phyloP scores from a whole-genome alignment of 1,140 invertebrate species.

The Zaprionus vittiger region DNA sequence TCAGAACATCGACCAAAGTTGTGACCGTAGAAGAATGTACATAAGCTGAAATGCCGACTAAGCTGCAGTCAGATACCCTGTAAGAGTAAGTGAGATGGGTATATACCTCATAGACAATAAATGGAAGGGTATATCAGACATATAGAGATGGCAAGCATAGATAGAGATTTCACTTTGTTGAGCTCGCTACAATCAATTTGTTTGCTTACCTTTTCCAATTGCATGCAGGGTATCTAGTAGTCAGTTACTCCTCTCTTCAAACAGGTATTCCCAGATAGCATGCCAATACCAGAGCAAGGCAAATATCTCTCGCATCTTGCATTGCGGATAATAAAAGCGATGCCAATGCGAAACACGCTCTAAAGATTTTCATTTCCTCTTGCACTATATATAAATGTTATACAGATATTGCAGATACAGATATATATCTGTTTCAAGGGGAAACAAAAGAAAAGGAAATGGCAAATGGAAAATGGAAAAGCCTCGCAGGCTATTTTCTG shows the following conservation, averaged over 20 bases:
- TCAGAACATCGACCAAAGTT: constrained; percentile 26
- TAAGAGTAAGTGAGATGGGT: neutral
- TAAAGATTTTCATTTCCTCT: constrained; percentile 5
- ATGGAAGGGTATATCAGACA: neutral
- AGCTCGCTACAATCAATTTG: too few relatives aligned
- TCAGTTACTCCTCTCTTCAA: neutral
- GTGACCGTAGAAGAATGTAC: neutral
- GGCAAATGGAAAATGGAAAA: constrained; percentile 19
- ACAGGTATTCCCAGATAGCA: neutral
- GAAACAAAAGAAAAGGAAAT: constrained; percentile 20
- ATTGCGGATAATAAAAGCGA: constrained; percentile 1
- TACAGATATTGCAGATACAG: neutral
- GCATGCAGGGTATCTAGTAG: neutral
- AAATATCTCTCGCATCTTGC: neutral
- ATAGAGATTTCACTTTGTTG: too few relatives aligned
- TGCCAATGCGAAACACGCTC: constrained; percentile 1
- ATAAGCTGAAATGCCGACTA: constrained; percentile 20
- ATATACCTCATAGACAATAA: neutral
- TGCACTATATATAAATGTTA: neutral
- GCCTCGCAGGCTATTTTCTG: constrained; percentile 15
- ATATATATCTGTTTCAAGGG: neutral
- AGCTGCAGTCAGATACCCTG: constrained; percentile 6
- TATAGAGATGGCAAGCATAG: too few relatives aligned
- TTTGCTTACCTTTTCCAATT: neutral
- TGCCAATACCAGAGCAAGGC: neutral